A percentile compares a stretch with the other conserved stretches of the same genome.
Evolutionary conservation across 2,888 invertebrate species (phyloP).

Genomic region (Sphinx pinastri): DNA sequence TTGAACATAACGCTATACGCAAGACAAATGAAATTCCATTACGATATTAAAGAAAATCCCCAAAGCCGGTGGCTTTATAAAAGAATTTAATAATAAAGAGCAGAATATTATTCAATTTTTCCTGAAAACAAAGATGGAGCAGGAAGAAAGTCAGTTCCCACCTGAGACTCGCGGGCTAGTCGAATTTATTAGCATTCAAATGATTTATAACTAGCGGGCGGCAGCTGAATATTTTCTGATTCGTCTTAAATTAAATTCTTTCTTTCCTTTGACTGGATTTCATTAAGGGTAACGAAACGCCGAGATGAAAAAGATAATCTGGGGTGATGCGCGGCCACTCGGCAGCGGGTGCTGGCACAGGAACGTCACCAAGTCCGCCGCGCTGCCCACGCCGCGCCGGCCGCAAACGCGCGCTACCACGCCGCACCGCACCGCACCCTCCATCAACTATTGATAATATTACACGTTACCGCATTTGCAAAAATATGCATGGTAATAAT

Average conservation of each 20-base stretch:
- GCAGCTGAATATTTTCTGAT: conserved; percentile 83
- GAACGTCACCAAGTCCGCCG: not conserved
- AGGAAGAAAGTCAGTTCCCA: conserved; percentile 77
- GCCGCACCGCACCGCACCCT: not conserved
- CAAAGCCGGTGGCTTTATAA: conserved; percentile 75
- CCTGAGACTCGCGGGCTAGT: conserved; percentile 75
- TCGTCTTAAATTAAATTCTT: conserved; percentile 83
- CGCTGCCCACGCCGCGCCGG: not conserved
- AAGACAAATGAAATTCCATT: conserved; percentile 78
- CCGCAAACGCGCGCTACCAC: not conserved
- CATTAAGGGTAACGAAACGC: conserved; percentile 80
- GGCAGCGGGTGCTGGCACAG: not conserved
- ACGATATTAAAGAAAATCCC: conserved; percentile 77
- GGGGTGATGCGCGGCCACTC: conserved; percentile 31
- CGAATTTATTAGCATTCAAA: conserved; percentile 84
- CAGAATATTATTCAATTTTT: conserved; percentile 79
- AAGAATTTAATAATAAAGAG: conserved; percentile 80
- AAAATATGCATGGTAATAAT: too few species aligned
- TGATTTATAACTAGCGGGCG: conserved; percentile 83
- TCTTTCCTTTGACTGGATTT: conserved; percentile 82
- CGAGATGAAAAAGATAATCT: conserved; percentile 79
- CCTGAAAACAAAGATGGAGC: conserved; percentile 76
- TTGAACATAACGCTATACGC: conserved; percentile 53
- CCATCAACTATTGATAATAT: conserved; percentile 1
- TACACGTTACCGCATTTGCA: not conserved